These are phyloP conservation scores for Antheraea assamensis DNA, from an alignment of 2,888 invertebrate species.

Conservation along the genomic window DNA sequence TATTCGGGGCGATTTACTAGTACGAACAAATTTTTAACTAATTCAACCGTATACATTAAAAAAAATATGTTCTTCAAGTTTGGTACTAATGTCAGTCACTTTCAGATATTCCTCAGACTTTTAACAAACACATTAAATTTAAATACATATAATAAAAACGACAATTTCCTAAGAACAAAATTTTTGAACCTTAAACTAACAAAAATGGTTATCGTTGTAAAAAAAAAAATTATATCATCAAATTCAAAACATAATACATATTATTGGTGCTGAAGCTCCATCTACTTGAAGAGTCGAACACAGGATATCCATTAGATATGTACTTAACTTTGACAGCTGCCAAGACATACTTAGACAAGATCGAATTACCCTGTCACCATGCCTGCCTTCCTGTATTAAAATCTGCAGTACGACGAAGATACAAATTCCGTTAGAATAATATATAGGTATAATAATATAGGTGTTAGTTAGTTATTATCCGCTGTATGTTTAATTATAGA, in stretches of 20 bases:
- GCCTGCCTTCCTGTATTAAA: constrained; percentile 7
- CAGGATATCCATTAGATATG: constrained; percentile 74
- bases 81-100: no score
- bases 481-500: no score
- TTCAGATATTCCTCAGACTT: no score
- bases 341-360: constrained; percentile 57
- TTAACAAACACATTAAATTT: no score
- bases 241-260: background rate
- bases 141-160: no score
- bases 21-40: no score
- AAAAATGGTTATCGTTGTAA: background rate
- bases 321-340: constrained; percentile 66
- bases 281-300: constrained; percentile 59
- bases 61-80: no score
- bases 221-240: background rate
- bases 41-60: no score
- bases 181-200: background rate
- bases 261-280: constrained; percentile 33
- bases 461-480: no score
- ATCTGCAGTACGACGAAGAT: background rate
- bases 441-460: no score
- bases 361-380: constrained; percentile 59
- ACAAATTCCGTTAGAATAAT: background rate
- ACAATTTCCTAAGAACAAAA: background rate
- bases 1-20: no score